Conservation (phyloP, 2,888 invertebrate species). For the Eretmocerus hayati region DNA sequence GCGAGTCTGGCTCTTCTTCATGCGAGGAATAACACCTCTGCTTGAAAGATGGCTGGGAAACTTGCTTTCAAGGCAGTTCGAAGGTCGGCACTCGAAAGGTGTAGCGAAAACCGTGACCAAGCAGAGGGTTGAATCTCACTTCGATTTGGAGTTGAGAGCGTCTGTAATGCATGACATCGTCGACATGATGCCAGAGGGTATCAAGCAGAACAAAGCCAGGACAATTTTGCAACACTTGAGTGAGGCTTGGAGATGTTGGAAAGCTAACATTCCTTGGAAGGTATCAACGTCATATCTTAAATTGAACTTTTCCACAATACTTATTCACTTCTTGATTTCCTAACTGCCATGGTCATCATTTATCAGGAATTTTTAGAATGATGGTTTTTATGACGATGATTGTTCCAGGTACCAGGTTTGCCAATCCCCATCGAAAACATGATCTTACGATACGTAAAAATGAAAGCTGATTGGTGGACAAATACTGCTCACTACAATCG, state of each 20-base stretch:
- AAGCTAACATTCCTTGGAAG: constrained; percentile 99
- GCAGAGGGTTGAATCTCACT: constrained; percentile 98
- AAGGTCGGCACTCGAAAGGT: constrained; percentile 98
- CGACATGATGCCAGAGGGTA: constrained; percentile 99
- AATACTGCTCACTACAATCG: constrained; percentile 99
- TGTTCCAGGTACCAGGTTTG: constrained; percentile 77
- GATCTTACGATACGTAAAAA: constrained; percentile 98
- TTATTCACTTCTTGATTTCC: too few relatives aligned
- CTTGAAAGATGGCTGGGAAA: constrained; percentile 99
- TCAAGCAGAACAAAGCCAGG: constrained; percentile 98
- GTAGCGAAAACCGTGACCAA: constrained; percentile 99
- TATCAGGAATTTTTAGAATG: too few relatives aligned
- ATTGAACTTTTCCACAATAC: too few relatives aligned
- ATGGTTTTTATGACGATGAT: too few relatives aligned
- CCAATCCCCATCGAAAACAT: constrained; percentile 99
- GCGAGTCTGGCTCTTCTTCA: constrained; percentile 99
- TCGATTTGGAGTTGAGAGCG: constrained; percentile 95
- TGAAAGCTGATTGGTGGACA: constrained; percentile 99
- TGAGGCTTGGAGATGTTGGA: constrained; percentile 99
- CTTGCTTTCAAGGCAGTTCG: constrained; percentile 94
- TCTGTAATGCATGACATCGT: constrained; percentile 97
- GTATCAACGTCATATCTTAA: constrained; percentile 44
- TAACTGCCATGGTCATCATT: too few relatives aligned
- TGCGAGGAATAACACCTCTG: constrained; percentile 97
- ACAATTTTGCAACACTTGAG: constrained; percentile 98